Evolutionary conservation across 2,888 invertebrate species (phyloP).

Genomic region (Leucophenga maculata): DNA sequence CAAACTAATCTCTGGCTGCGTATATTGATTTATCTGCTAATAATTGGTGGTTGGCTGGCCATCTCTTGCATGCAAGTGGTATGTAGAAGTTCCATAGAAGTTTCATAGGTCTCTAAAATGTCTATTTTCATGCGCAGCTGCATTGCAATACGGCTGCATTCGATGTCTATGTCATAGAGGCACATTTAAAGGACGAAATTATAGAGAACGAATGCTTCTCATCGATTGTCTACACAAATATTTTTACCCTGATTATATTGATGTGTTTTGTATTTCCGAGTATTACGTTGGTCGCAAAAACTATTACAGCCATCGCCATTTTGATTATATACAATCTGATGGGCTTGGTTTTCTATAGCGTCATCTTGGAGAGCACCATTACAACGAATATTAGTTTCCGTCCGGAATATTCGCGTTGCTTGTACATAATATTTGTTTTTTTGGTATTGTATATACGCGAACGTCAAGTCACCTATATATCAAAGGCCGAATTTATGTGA

Average conservation of each 20-base stretch:
- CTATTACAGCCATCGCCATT: constrained; percentile 78
- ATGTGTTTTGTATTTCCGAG: constrained; percentile 82
- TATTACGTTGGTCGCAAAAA: constrained; percentile 86
- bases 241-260: no score
- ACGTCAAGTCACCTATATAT: constrained; percentile 89
- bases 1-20: background rate
- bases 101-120: no score
- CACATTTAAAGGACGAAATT: no score
- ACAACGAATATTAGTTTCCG: constrained; percentile 80
- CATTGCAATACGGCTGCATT: constrained; percentile 40
- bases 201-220: no score
- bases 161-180: background rate
- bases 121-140: constrained; percentile 22
- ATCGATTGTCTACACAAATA: no score
- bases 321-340: constrained; percentile 79
- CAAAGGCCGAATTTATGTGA: constrained; percentile 84
- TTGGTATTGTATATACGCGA: constrained; percentile 87
- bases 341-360: constrained; percentile 76
- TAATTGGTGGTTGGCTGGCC: background rate
- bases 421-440: constrained; percentile 81
- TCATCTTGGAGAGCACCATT: constrained; percentile 76
- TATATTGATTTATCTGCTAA: background rate
- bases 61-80: background rate
- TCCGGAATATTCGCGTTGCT: constrained; percentile 80
- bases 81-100: no score